A percentile compares a stretch with the other conserved stretches of the same genome.
Conservation (phyloP, 2,888 invertebrate genomes). For the Diloba caeruleocephala region DNA sequence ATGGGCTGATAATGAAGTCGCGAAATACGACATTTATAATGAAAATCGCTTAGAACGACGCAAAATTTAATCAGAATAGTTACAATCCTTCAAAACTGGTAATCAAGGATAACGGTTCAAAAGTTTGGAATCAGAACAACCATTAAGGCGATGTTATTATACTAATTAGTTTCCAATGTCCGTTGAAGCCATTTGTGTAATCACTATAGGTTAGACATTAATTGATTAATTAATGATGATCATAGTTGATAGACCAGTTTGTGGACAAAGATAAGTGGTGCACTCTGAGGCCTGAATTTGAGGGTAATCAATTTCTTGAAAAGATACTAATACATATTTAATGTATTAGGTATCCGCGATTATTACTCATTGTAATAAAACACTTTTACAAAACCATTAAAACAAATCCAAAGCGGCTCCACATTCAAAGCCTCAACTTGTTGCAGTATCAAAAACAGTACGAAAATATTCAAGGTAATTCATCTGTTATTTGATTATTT, state of each 20-base stretch:
- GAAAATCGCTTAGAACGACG: background rate
- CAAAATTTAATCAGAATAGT: background rate
- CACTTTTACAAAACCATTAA: too few species aligned
- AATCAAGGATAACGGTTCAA: conserved; percentile 11
- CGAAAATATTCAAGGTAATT: too few species aligned
- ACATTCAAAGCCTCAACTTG: too few species aligned
- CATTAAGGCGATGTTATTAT: conserved; percentile 18
- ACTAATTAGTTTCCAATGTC: conserved; percentile 43
- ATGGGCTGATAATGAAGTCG: too few species aligned
- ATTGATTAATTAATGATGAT: conserved; percentile 41
- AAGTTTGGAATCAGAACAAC: conserved; percentile 8
- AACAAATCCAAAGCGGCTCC: too few species aligned
- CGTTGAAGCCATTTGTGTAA: conserved; percentile 24
- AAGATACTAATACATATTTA: too few species aligned
- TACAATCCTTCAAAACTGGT: background rate
- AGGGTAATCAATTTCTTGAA: too few species aligned
- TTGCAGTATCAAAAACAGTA: too few species aligned
- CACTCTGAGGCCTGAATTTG: background rate
- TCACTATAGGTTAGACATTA: conserved; percentile 11
- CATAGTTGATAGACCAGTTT: conserved; percentile 24
- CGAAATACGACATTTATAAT: background rate
- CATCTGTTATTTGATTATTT: too few species aligned
- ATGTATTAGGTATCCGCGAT: too few species aligned
- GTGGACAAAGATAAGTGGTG: conserved; percentile 11
- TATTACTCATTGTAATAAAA: too few species aligned